Conservation (phyloP, 2,113 vertebrate genomes). For the Sinocyclocheilus anophthalmus region DNA sequence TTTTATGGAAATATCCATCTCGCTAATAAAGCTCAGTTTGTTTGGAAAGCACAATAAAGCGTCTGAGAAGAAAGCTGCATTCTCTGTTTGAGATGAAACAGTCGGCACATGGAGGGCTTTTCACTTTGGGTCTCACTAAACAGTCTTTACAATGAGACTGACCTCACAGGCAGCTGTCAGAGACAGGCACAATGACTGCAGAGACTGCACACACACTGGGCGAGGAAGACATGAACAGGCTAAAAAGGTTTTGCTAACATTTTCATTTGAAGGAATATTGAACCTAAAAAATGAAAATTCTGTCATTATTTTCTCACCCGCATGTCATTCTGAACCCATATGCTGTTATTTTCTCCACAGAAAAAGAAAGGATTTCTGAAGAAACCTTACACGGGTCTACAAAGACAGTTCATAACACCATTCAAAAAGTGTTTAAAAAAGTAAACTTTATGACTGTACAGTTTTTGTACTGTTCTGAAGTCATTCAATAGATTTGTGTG, state of each 20-base stretch:
- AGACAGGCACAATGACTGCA: neutral
- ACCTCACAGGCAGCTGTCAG: neutral
- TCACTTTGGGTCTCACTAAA: neutral
- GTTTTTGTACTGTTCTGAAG: neutral
- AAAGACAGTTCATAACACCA: neutral
- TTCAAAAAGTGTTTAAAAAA: neutral
- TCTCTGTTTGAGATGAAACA: neutral
- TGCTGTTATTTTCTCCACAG: neutral
- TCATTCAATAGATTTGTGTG: neutral
- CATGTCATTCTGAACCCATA: neutral
- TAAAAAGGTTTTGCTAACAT: too few relatives aligned
- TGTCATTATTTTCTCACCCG: neutral
- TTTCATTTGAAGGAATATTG: too few relatives aligned
- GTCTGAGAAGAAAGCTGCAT: neutral
- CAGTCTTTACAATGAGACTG: neutral
- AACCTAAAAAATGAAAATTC: neutral
- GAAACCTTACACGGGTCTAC: neutral
- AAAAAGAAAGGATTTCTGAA: neutral
- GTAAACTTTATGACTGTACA: neutral
- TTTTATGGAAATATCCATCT: neutral
- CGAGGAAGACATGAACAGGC: neutral
- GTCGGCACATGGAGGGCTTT: neutral
- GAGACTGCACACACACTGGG: neutral
- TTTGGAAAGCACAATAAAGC: neutral
- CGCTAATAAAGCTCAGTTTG: neutral